Base-by-base conservation (phyloP, 2,888 invertebrate genomes). In the Aphrophora alni region DNA sequence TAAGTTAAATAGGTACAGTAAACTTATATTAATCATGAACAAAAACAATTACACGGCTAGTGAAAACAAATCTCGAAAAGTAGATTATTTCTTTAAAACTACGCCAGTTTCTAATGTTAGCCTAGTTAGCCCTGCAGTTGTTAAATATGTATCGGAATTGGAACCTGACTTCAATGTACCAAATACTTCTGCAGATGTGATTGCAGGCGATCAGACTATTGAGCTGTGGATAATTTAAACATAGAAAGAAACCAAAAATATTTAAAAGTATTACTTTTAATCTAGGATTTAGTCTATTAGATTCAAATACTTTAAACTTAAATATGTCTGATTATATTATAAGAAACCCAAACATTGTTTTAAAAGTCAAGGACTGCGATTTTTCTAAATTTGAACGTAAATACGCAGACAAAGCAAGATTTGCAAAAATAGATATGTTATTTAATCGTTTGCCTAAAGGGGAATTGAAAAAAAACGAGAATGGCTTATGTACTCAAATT, bases 401-500 rank as follows among this genome's bases (percentile, higher is more conserved):
- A 38, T 75, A 75, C 38, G 27, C 73, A 38, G 38, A 75, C 44
- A 75, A 75, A 38, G 44, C 38, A 75, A 75, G 75, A 73, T 10
- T 73, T 26, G 73, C 73, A 73, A 73, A 73, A 73, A 27, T 38
- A 38, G 38, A 38, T 4, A 38, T 75, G 75, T 75, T 75, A 38
- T 75, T 75, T 75, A 75, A 4, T 14, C 44, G 38, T 28, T 75
- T 75, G 24, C 75, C 75, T 38, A 75, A 75, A 38, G 75, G 75
- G 38, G 44, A 75, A 38, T 75, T 75, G 38, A n/a, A 75, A 38
- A n/a, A n/a, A 38, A 75, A 75, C 38, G 75, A 75, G 75, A 38
- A 38, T 33, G 75, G 75, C 5, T 38, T 75, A 75, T 75, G 75
- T 38, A 75, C 75, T 75, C 75, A n/a, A 75, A 38, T 75, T 25